phyloP scores from a whole-genome alignment of 2,888 invertebrate genomes.

The Ormyrus labotus region DNA sequence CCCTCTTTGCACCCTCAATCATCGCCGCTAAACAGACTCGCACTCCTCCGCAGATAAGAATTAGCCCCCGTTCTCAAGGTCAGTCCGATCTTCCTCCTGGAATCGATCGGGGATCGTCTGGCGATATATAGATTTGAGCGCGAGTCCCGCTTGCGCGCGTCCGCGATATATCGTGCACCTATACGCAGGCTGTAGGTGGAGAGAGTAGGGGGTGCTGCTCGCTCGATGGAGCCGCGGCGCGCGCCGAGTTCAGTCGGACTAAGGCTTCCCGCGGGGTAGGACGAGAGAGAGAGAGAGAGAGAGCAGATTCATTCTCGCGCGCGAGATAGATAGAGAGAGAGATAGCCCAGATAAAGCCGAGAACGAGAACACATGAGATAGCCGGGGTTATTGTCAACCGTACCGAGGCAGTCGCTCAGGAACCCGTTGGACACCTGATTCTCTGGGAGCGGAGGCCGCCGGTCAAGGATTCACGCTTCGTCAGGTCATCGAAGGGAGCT shows the following conservation, averaged over 20 bases:
- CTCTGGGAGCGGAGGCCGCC: constrained; percentile 37
- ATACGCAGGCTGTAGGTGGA: too few species aligned
- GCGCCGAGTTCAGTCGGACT: constrained; percentile 32
- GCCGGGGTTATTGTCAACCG: too few species aligned
- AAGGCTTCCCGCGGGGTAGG: constrained; percentile 40
- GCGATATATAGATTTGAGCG: too few species aligned
- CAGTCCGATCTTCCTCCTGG: neutral
- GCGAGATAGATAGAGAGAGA: too few species aligned
- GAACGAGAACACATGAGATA: constrained; percentile 63
- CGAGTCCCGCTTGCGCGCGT: neutral
- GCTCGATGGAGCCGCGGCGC: constrained; percentile 27
- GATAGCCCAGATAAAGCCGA: too few species aligned
- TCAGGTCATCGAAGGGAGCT: constrained; percentile 62
- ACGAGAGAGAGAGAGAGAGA: constrained; percentile 13
- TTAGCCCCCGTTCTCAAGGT: neutral
- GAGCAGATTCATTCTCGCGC: too few species aligned
- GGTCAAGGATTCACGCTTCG: constrained; percentile 66
- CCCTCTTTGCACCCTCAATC: too few species aligned
- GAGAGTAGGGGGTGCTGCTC: neutral
- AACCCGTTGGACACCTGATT: too few species aligned
- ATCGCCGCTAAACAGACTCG: too few species aligned
- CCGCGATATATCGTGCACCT: too few species aligned
- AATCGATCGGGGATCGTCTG: neutral
- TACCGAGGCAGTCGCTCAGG: too few species aligned
- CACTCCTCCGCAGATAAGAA: too few species aligned